These are phyloP conservation scores for Smittia aterrima DNA, from an alignment of 2,888 invertebrate genomes.

Conservation along the genomic window DNA sequence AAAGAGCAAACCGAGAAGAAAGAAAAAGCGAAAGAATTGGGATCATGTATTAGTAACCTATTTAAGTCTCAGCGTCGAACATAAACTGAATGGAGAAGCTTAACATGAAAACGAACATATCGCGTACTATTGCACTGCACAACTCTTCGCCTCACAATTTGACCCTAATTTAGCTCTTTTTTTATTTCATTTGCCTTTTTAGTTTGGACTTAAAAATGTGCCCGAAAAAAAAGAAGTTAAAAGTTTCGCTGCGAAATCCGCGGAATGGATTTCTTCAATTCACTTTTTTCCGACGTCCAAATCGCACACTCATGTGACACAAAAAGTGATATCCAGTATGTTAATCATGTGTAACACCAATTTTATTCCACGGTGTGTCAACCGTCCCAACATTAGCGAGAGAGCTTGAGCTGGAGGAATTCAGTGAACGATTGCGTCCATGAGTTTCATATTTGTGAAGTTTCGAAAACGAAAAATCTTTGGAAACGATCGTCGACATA, in stretches of 20 bases:
- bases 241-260: background rate
- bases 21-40: conserved; percentile 28
- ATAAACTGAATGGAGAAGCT: conserved; percentile 10
- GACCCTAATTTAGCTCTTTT: conserved; percentile 26
- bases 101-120: background rate
- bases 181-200: background rate
- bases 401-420: background rate
- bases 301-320: background rate
- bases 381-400: background rate
- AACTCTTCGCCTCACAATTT: conserved; percentile 19
- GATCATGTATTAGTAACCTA: conserved; percentile 35
- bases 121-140: background rate
- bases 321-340: background rate
- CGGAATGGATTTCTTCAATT: background rate
- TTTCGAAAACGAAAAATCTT: conserved; percentile 19
- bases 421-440: conserved; percentile 32
- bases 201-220: background rate
- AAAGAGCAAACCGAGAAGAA: conserved; percentile 9
- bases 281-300: background rate
- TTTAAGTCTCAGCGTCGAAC: conserved; percentile 28
- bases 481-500: background rate
- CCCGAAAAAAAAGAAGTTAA: background rate
- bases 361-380: background rate
- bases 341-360: conserved; percentile 10
- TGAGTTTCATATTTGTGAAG: conserved; percentile 33